Evolutionary conservation across 2,113 vertebrate species (phyloP).

Genomic region (Peromyscus californicus): DNA sequence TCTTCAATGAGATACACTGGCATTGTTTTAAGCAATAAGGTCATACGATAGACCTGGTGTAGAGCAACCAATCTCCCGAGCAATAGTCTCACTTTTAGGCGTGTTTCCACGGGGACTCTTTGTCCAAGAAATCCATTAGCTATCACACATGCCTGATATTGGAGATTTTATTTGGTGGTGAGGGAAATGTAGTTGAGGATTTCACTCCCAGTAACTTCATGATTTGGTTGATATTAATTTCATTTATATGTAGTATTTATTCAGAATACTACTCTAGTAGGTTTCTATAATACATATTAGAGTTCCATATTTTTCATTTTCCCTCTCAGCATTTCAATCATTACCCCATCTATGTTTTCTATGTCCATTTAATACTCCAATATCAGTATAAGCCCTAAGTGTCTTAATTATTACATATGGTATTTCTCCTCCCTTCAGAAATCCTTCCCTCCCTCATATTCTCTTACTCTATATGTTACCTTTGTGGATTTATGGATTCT

Average conservation of each 20-base stretch:
- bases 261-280: neutral
- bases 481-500: neutral
- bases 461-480: neutral
- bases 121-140: neutral
- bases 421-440: neutral
- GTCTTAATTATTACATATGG: neutral
- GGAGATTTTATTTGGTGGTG: neutral
- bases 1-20: neutral
- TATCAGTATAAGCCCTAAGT: neutral
- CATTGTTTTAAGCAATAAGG: neutral
- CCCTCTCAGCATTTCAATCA: neutral
- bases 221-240: neutral
- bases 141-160: neutral
- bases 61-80: neutral
- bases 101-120: neutral
- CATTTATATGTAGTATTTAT: neutral
- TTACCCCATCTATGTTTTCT: neutral
- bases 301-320: neutral
- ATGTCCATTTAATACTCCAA: neutral
- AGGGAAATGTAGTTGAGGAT: neutral
- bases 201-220: neutral
- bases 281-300: too few species aligned
- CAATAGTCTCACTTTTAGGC: neutral
- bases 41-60: neutral
- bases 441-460: neutral